phyloP scores from a whole-genome alignment of 2,797 vertebrate genomes.

The Argya squamiceps region DNA sequence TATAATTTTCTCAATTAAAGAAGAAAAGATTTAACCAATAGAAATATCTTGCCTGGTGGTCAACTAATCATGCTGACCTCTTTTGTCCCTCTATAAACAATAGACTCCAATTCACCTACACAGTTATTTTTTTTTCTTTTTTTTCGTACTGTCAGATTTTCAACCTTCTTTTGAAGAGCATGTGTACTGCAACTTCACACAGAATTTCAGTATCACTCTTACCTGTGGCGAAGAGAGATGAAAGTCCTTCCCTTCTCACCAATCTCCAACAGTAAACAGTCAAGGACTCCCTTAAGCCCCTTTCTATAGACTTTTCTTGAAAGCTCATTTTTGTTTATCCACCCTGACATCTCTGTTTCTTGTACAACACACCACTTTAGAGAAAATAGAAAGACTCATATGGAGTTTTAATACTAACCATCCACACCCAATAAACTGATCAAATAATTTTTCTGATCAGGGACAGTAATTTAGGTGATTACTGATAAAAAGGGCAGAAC shows the following conservation, averaged over 20 bases:
- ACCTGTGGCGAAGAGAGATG: background rate
- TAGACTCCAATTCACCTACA: background rate
- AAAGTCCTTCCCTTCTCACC: background rate
- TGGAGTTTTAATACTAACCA: background rate
- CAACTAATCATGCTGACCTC: background rate
- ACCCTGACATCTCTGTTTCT: background rate
- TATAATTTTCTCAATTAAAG: background rate
- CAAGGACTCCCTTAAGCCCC: background rate
- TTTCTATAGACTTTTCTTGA: background rate
- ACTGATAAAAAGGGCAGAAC: background rate
- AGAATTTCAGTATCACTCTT: background rate
- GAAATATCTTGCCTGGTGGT: background rate
- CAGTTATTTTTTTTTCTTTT: background rate
- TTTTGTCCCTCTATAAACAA: background rate
- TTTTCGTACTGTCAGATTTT: background rate
- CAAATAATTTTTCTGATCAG: background rate
- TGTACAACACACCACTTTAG: background rate
- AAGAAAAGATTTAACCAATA: background rate
- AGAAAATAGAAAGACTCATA: background rate
- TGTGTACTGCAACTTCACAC: background rate
- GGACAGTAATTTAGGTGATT: background rate
- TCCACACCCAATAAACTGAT: background rate
- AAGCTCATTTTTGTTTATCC: background rate
- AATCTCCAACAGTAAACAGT: background rate
- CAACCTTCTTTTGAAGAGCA: conserved; percentile 5